These are phyloP conservation scores for Lasiurus borealis DNA, from an alignment of 2,113 vertebrate species.

Conservation along the genomic window DNA sequence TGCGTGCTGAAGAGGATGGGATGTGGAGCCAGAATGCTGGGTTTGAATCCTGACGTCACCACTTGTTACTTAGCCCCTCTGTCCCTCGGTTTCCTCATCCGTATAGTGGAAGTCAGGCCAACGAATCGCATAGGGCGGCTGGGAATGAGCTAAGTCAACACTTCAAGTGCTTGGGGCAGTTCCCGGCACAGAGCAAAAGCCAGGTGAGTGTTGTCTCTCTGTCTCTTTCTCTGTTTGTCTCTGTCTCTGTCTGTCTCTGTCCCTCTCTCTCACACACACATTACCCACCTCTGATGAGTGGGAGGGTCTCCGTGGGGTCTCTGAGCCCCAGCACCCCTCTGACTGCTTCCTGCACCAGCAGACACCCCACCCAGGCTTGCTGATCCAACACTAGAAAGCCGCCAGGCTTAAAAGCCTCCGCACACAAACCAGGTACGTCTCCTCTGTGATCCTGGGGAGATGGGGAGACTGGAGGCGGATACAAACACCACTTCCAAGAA, in stretches of 20 bases:
- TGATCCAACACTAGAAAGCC: background rate
- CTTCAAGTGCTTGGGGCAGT: background rate
- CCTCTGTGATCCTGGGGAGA: background rate
- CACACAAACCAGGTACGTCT: background rate
- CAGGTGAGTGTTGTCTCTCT: background rate
- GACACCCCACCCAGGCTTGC: background rate
- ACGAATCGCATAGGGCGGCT: background rate
- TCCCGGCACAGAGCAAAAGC: background rate
- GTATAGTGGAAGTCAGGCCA: accelerated
- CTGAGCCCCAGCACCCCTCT: background rate
- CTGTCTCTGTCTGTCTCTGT: background rate
- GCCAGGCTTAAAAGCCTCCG: background rate
- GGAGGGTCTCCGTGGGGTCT: background rate
- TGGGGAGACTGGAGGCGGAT: background rate
- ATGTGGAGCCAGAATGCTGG: background rate
- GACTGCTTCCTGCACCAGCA: background rate
- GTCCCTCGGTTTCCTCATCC: background rate
- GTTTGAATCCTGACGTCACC: background rate
- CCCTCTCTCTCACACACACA: background rate
- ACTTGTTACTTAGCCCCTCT: background rate
- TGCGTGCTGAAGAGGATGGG: too few relatives aligned
- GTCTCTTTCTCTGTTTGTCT: background rate
- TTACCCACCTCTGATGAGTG: background rate
- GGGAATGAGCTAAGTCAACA: background rate
- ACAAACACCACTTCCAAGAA: background rate